A percentile compares a stretch with the other conserved stretches of the same genome.
Conservation (phyloP, 2,888 invertebrate genomes). For the Amiota minor region DNA sequence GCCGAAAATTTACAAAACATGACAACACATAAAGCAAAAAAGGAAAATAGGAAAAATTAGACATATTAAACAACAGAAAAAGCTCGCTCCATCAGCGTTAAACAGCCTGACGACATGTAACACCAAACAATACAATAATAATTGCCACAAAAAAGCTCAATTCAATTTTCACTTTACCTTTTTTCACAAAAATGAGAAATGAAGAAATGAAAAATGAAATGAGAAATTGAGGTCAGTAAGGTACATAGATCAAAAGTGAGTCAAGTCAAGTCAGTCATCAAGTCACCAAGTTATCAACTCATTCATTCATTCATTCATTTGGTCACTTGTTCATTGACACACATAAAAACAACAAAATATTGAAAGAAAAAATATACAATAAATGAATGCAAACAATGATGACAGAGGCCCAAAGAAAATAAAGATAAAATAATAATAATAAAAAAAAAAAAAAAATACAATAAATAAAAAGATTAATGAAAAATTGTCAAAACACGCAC, state of each 20-base stretch:
- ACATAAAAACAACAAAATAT: not conserved
- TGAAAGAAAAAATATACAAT: not conserved
- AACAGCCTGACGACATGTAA: too few species aligned
- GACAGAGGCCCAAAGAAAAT: too few species aligned
- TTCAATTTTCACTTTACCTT: constrained; percentile 18
- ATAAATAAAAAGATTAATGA: constrained; percentile 34
- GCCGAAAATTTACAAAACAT: not conserved
- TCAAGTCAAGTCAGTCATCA: not conserved
- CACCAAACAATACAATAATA: not conserved
- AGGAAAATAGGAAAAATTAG: not conserved
- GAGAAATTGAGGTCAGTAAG: constrained; percentile 17
- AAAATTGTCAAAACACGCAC: constrained; percentile 35
- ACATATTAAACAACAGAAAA: too few species aligned
- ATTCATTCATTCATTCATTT: constrained; percentile 7
- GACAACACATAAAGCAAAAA: not conserved
- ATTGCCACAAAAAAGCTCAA: not conserved
- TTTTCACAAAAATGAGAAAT: not conserved
- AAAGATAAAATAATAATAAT: not conserved
- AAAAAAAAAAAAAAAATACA: not conserved
- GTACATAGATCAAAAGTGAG: not conserved
- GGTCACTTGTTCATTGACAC: constrained; percentile 1
- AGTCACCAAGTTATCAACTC: not conserved
- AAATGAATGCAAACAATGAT: not conserved
- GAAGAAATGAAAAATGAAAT: not conserved
- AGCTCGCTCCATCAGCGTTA: too few species aligned